These are phyloP conservation scores for Okamejei kenojei DNA, from an alignment of 2,797 vertebrate genomes.

Conservation along the genomic window DNA sequence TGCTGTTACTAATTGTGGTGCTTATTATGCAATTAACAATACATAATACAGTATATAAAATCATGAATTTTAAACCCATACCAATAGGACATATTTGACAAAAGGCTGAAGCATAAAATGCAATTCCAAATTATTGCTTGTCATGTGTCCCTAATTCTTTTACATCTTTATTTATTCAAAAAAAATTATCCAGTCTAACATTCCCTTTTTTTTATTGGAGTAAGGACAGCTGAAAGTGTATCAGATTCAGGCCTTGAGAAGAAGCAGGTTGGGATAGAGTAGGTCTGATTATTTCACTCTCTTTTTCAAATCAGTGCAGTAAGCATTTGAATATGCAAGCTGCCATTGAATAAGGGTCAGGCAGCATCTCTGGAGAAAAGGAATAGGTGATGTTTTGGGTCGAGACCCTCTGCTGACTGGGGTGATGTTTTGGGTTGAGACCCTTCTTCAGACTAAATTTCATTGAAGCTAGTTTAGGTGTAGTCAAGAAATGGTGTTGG, in stretches of 20 bases:
- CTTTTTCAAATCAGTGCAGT: background rate
- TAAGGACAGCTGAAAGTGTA: background rate
- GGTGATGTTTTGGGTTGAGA: no score
- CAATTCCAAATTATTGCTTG: background rate
- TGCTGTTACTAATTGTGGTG: background rate
- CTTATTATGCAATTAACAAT: background rate
- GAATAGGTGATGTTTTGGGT: no score
- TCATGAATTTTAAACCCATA: background rate
- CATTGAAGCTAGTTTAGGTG: no score
- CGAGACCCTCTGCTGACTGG: no score
- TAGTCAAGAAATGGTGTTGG: no score
- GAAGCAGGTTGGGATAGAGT: background rate
- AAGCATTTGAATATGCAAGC: background rate
- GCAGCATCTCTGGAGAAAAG: no score
- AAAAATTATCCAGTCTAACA: background rate
- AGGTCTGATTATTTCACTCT: background rate
- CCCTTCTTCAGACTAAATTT: no score
- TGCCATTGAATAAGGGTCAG: background rate
- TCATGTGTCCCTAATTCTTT: background rate
- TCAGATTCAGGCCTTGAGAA: background rate
- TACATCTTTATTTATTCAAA: background rate
- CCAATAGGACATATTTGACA: background rate
- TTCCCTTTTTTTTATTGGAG: background rate
- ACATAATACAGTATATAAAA: background rate
- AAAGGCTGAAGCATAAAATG: background rate